Evolutionary conservation across 2,113 vertebrate species (phyloP).

Genomic region (Myotis yumanensis): DNA sequence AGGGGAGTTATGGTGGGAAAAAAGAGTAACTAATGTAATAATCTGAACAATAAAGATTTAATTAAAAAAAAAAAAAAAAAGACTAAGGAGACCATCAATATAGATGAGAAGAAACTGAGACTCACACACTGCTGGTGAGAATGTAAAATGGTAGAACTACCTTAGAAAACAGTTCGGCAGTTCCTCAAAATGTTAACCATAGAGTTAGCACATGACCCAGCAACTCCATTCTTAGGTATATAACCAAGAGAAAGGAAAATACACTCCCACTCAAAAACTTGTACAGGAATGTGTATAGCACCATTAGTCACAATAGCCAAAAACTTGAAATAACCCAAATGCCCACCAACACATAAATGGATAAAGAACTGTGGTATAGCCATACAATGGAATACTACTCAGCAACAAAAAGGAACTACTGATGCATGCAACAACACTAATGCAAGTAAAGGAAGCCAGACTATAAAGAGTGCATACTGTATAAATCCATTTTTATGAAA

Average conservation of each 20-base stretch:
- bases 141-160: not conserved
- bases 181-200: not conserved
- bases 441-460: not conserved
- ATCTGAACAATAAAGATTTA: too few relatives aligned
- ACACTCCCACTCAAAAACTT: not conserved
- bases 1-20: too few relatives aligned
- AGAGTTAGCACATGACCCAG: not conserved
- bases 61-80: not conserved
- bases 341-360: not conserved
- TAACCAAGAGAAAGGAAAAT: not conserved
- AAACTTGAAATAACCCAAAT: not conserved
- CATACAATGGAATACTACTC: not conserved
- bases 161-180: not conserved
- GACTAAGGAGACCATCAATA: not conserved
- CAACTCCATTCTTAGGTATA: not conserved
- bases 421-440: not conserved
- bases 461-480: not conserved
- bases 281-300: not conserved
- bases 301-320: not conserved
- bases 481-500: not conserved
- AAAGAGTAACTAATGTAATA: too few relatives aligned
- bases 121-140: not conserved
- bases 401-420: not conserved
- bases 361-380: not conserved
- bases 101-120: not conserved